Conservation (phyloP, 2,888 invertebrate genomes). For the Schizotus pectinicornis region DNA sequence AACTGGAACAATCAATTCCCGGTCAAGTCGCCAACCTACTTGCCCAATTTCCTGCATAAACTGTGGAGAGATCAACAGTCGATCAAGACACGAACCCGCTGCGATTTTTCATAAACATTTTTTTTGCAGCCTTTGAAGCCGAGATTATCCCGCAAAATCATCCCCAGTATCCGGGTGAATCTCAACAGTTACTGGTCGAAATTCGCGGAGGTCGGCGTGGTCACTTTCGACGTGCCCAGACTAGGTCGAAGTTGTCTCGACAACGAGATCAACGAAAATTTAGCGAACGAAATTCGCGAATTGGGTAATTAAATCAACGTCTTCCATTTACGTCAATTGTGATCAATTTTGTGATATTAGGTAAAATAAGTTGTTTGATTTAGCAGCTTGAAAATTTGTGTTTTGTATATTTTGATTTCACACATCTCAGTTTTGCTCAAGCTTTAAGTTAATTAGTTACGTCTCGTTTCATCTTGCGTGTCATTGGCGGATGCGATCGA, state of each 20-base stretch:
- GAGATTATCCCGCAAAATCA: conserved; percentile 64
- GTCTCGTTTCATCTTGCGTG: background rate
- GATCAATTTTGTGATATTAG: conserved; percentile 3
- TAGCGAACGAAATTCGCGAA: conserved; percentile 65
- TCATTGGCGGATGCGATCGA: conserved; percentile 1
- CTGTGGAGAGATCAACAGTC: conserved; percentile 20
- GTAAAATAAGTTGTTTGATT: conserved; percentile 13
- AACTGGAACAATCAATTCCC: no score
- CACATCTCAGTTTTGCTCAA: conserved; percentile 57
- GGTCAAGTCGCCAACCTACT: no score
- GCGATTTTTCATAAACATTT: background rate
- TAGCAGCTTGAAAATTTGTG: conserved; percentile 14
- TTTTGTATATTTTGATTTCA: conserved; percentile 24
- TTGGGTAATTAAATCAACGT: conserved; percentile 57
- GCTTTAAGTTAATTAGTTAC: conserved; percentile 48
- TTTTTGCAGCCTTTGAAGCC: conserved; percentile 64
- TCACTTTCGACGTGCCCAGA: no score
- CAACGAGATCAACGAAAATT: conserved; percentile 64
- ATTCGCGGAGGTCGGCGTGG: conserved; percentile 60
- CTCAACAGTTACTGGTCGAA: conserved; percentile 71
- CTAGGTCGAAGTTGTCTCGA: conserved; percentile 44
- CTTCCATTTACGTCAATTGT: conserved; percentile 7
- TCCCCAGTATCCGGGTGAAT: conserved; percentile 66
- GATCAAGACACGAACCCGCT: conserved; percentile 24
- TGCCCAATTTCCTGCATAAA: no score